Base-by-base conservation (phyloP, 2,888 invertebrate genomes). In the Cynaeus angustus region DNA sequence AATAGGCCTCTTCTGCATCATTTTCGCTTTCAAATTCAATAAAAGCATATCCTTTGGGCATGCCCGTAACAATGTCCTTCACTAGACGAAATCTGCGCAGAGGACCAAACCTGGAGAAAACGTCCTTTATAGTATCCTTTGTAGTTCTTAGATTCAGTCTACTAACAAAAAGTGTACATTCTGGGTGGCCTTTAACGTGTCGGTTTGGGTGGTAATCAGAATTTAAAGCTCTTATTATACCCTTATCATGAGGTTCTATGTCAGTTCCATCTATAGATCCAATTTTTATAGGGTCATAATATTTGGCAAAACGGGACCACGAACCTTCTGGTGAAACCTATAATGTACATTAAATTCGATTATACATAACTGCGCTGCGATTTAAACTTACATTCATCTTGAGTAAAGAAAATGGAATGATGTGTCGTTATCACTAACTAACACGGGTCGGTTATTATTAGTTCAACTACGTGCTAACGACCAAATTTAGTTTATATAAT, bases 191-290 rank as follows among this genome's bases (percentile, higher is more conserved):
- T 79, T 88, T 88, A 1, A 93, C 89, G 72, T 88, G 87, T 75
- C 88, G 88, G 75, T 91, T 91, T 3, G 92, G 90, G 5, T 84
- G 84, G 77, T 93, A 94, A 67, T 88, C 88, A 0, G 93, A 88
- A 76, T 88, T 84, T 43, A 92, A 81, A 0, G 96, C 96, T 75
- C 95, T 86, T 9, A 90, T 81, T 13, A 96, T 87, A 1, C 89
- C 96, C 73, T 88, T 89, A 80, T 96, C 96, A 77, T 96, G 96
- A 0, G 96, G 93, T 66, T 90, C 90, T 0, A 87, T 88, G 80
- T 96, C 95, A 0, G 94, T 95, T 78, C 95, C 93, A 86, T 96
- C 96, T 52, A 96, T 95, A 66, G 95, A 95, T 5, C 94, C 96
- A 67, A 92, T 91, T 86, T 91, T 91, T 59, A 96, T 86, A 0